A percentile compares a stretch with the other conserved stretches of the same genome.
These are phyloP conservation scores for Boulengeromyrus knoepffleri DNA, from an alignment of 2,113 vertebrate species.

Conservation along the genomic window DNA sequence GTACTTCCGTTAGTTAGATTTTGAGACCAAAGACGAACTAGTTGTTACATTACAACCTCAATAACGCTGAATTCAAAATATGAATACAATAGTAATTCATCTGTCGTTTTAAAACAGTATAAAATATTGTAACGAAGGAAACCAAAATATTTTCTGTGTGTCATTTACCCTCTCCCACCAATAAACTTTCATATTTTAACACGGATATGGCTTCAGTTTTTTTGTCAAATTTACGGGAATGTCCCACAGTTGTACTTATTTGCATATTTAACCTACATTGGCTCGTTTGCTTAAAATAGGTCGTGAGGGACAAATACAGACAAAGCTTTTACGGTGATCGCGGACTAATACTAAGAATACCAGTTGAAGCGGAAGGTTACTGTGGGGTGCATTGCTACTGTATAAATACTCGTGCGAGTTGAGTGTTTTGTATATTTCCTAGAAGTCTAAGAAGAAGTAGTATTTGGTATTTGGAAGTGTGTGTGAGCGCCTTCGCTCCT, in stretches of 20 bases:
- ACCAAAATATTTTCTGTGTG: background rate
- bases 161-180: background rate
- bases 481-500: slow-evolving; percentile 33
- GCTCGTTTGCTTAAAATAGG: background rate
- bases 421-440: background rate
- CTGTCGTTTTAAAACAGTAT: background rate
- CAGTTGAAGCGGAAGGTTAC: slow-evolving; percentile 40
- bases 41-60: background rate
- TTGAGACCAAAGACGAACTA: background rate
- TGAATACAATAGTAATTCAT: background rate
- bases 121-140: background rate
- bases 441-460: background rate
- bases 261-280: background rate
- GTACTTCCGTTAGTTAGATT: background rate
- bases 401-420: slow-evolving; percentile 22
- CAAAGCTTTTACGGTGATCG: background rate
- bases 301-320: background rate
- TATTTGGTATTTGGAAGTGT: background rate
- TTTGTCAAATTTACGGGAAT: background rate
- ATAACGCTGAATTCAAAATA: background rate
- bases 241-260: background rate
- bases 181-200: background rate
- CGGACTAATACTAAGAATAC: slow-evolving; percentile 7
- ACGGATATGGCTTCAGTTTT: background rate
- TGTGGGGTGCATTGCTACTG: slow-evolving; percentile 16